Conservation (phyloP, 2,113 vertebrate genomes). For the Sialia sialis region DNA sequence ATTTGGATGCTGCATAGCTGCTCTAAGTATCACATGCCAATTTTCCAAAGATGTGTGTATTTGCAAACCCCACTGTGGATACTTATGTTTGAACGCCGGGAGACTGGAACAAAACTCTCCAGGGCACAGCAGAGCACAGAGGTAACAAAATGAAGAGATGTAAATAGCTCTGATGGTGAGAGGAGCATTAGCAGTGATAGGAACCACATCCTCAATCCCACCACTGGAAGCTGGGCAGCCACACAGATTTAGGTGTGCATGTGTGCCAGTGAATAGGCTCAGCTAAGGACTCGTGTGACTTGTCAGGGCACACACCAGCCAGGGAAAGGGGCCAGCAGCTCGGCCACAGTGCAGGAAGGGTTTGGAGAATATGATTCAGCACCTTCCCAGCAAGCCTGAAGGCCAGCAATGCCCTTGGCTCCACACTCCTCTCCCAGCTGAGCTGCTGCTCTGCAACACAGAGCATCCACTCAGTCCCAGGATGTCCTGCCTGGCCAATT, state of each 20-base stretch:
- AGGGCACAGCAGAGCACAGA: constrained; percentile 8
- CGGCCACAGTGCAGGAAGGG: background rate
- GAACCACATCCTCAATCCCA: background rate
- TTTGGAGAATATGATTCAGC: constrained; percentile 30
- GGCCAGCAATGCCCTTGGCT: background rate
- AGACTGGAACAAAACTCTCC: constrained; percentile 38
- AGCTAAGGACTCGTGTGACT: background rate
- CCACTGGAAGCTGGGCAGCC: background rate
- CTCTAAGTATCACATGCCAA: background rate
- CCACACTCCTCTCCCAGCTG: background rate
- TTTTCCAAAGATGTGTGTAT: background rate
- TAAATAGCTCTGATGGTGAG: background rate
- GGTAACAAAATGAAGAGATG: constrained; percentile 8
- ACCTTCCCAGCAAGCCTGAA: background rate
- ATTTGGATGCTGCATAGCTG: constrained; percentile 30
- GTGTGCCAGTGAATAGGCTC: background rate
- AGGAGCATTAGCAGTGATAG: background rate
- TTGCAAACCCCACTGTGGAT: constrained; percentile 46
- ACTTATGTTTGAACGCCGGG: background rate
- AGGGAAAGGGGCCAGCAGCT: background rate
- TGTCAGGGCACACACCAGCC: background rate
- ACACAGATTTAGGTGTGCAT: accelerated
- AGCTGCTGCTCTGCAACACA: background rate
- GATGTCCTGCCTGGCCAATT: background rate
- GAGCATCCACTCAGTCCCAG: background rate